These are phyloP conservation scores for Hiodon tergisus DNA, from an alignment of 2,113 vertebrate species.

Conservation along the genomic window DNA sequence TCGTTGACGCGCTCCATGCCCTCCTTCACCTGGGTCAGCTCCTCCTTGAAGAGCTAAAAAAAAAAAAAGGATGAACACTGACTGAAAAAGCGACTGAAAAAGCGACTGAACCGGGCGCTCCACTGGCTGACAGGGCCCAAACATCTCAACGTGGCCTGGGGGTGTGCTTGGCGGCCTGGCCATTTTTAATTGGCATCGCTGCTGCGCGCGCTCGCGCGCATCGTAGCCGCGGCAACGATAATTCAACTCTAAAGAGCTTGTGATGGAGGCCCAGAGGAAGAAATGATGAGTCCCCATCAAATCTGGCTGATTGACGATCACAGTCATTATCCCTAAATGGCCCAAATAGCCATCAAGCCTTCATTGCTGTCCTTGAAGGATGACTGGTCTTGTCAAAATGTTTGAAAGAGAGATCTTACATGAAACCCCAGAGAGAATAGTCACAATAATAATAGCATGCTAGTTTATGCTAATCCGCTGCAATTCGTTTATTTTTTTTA, in stretches of 20 bases:
- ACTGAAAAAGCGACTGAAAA: neutral
- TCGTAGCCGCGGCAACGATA: too few relatives aligned
- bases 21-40: slow-evolving; percentile 69
- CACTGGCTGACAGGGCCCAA: neutral
- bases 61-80: neutral
- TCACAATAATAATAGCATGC: too few relatives aligned
- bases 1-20: slow-evolving; percentile 70
- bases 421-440: neutral
- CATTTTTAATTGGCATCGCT: too few relatives aligned
- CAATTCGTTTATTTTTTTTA: neutral
- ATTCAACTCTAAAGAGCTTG: too few relatives aligned
- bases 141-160: neutral
- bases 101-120: neutral
- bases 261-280: too few relatives aligned
- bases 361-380: neutral
- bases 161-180: too few relatives aligned
- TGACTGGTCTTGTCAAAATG: neutral
- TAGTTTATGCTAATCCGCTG: too few relatives aligned
- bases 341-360: neutral
- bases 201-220: too few relatives aligned
- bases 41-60: slow-evolving; percentile 71
- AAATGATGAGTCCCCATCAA: too few relatives aligned
- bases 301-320: neutral
- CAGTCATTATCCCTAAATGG: neutral
- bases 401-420: slow-evolving; percentile 3